Evolutionary conservation across 2,797 vertebrate genomes (phyloP).

Genomic region (Enteromius anoplus): DNA sequence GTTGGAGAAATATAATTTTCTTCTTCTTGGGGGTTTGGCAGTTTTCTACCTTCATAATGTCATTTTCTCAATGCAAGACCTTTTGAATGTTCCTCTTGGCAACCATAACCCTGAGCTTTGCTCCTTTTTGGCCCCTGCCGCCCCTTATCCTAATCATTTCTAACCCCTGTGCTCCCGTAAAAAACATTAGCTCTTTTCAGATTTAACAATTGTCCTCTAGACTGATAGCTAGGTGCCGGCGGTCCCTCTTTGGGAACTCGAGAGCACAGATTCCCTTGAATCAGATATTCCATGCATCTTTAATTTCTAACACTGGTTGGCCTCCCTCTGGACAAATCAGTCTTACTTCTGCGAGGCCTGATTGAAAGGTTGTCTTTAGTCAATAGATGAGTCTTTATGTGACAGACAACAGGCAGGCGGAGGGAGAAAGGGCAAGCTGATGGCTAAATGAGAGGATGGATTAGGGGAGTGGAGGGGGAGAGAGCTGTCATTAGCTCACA

Average conservation of each 20-base stretch:
- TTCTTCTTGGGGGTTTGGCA: slow-evolving; percentile 69
- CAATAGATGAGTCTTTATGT: slow-evolving; percentile 59
- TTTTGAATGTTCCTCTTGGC: slow-evolving; percentile 41
- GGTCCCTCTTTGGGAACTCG: slow-evolving; percentile 31
- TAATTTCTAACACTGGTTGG: slow-evolving; percentile 67
- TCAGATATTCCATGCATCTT: slow-evolving; percentile 72
- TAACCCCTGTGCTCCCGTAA: slow-evolving; percentile 45
- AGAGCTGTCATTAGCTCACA: slow-evolving; percentile 58
- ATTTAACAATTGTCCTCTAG: slow-evolving; percentile 47
- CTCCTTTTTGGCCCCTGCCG: slow-evolving; percentile 28
- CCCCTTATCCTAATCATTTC: slow-evolving; percentile 54
- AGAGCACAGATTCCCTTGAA: slow-evolving; percentile 44
- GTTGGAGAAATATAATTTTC: slow-evolving; percentile 47
- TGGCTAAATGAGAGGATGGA: slow-evolving; percentile 54
- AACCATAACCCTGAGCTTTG: slow-evolving; percentile 41
- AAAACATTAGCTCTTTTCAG: slow-evolving; percentile 54
- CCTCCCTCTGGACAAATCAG: slow-evolving; percentile 63
- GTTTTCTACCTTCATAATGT: slow-evolving; percentile 50
- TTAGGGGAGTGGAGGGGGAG: slow-evolving; percentile 40
- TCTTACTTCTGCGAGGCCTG: slow-evolving; percentile 63
- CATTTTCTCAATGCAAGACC: slow-evolving; percentile 30
- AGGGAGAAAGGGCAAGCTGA: slow-evolving; percentile 44
- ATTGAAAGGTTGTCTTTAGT: slow-evolving; percentile 66
- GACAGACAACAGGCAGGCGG: slow-evolving; percentile 51
- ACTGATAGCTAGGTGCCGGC: slow-evolving; percentile 38